These are phyloP conservation scores for Litocranius walleri DNA, from an alignment of 2,113 vertebrate genomes.

Conservation along the genomic window DNA sequence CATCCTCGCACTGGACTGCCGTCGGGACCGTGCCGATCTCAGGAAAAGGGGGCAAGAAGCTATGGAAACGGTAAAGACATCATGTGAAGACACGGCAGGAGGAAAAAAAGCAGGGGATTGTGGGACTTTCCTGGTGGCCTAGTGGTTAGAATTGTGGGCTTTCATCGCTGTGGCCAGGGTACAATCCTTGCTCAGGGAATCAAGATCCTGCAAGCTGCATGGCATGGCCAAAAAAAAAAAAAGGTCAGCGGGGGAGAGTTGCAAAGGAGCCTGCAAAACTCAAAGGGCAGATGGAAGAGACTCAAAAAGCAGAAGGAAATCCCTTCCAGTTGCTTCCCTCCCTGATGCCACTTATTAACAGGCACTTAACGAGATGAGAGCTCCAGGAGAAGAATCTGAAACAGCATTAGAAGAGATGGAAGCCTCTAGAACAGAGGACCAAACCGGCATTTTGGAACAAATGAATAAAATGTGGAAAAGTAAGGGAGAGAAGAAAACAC, in stretches of 20 bases:
- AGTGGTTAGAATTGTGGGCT: background rate
- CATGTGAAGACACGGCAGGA: rapidly evolving
- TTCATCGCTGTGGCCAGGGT: background rate
- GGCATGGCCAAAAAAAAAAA: background rate
- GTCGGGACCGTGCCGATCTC: rapidly evolving
- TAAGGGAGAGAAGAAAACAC: background rate
- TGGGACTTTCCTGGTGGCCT: background rate
- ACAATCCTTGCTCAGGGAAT: background rate
- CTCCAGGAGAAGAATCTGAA: background rate
- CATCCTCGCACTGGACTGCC: background rate
- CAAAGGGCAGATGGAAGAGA: background rate
- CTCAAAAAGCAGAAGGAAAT: background rate
- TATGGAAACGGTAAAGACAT: rapidly evolving
- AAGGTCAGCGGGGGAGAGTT: rapidly evolving
- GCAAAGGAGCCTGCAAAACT: background rate
- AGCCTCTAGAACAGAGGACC: background rate
- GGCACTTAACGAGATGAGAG: rapidly evolving
- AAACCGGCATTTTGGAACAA: background rate
- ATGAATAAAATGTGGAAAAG: background rate
- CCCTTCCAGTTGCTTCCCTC: rapidly evolving
- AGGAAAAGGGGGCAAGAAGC: background rate
- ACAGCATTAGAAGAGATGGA: background rate
- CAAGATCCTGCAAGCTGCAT: rapidly evolving
- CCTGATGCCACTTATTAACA: rapidly evolving
- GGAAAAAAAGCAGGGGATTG: rapidly evolving